A percentile compares a stretch with the other conserved stretches of the same genome.
phyloP scores from a whole-genome alignment of 2,797 vertebrate genomes.

The Anniella stebbinsi region DNA sequence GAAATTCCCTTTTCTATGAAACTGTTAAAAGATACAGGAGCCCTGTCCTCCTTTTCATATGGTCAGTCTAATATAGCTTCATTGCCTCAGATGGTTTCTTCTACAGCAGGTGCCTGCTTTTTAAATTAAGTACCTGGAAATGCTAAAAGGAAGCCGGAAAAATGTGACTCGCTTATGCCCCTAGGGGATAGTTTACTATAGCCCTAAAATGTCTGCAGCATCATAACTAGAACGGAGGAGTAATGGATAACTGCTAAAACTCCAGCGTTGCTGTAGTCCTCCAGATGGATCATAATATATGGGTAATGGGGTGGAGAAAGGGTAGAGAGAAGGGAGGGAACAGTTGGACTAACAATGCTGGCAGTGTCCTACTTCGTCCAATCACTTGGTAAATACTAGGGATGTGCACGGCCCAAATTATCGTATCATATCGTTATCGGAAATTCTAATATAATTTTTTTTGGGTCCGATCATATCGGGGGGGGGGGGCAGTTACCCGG shows the following conservation, averaged over 20 bases:
- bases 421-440: too few relatives aligned
- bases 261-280: too few relatives aligned
- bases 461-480: too few relatives aligned
- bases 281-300: not conserved
- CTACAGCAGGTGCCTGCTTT: not conserved
- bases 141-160: not conserved
- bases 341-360: not conserved
- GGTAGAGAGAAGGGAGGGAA: not conserved
- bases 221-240: not conserved
- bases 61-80: too few relatives aligned
- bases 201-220: not conserved
- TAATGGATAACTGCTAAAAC: not conserved
- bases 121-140: not conserved
- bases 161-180: not conserved
- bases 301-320: not conserved
- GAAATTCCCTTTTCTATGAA: too few relatives aligned
- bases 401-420: too few relatives aligned
- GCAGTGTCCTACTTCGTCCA: too few relatives aligned
- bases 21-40: too few relatives aligned
- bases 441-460: too few relatives aligned
- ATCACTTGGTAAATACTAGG: not conserved
- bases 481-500: too few relatives aligned
- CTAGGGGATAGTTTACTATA: not conserved
- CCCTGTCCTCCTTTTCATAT: too few relatives aligned
- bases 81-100: not conserved